Conservation (phyloP, 2,797 vertebrate species). For the Monodelphis domestica region DNA sequence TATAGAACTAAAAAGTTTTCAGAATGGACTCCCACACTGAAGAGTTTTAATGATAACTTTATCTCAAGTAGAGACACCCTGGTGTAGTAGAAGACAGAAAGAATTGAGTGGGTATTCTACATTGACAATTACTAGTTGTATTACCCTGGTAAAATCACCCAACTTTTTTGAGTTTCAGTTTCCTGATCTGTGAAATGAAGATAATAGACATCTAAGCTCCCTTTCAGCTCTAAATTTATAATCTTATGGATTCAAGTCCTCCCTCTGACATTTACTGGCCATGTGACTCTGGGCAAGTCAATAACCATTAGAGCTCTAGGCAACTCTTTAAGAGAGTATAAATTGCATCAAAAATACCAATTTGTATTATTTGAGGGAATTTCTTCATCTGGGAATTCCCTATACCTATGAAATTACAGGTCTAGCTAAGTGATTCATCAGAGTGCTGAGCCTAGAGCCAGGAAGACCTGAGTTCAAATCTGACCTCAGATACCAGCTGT, state of each 20-base stretch:
- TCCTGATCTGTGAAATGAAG: background rate
- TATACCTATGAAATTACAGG: background rate
- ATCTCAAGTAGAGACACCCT: background rate
- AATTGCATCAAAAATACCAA: background rate
- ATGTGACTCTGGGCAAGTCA: background rate
- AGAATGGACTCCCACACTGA: slow-evolving; percentile 1
- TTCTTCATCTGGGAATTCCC: background rate
- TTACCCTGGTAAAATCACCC: background rate
- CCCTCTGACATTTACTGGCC: background rate
- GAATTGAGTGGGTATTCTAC: background rate
- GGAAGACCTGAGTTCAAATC: background rate
- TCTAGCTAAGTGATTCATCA: background rate
- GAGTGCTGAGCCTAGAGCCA: background rate
- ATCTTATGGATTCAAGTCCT: background rate
- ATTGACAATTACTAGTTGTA: background rate
- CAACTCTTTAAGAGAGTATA: too few relatives aligned
- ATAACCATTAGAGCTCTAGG: background rate
- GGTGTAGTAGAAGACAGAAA: background rate
- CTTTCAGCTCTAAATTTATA: background rate
- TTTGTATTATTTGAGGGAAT: background rate
- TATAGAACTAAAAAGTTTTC: background rate
- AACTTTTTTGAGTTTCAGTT: background rate
- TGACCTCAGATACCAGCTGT: background rate
- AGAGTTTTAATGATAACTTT: slow-evolving; percentile 16
- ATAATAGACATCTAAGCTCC: background rate